phyloP scores from a whole-genome alignment of 2,113 vertebrate species.

The Erinaceus europaeus region DNA sequence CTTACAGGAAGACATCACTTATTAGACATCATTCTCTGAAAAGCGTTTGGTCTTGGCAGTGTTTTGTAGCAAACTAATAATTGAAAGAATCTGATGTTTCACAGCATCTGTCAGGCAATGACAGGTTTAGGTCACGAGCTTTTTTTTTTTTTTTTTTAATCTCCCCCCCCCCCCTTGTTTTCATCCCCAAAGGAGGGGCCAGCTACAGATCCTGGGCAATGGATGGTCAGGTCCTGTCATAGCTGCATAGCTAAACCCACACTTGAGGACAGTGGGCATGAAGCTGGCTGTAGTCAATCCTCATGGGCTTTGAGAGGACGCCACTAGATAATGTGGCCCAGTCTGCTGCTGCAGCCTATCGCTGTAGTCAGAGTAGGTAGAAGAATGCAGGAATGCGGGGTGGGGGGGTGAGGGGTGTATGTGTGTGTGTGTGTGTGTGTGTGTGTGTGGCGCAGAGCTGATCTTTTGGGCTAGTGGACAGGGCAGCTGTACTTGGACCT shows the following conservation, averaged over 20 bases:
- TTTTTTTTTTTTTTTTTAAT: slow-evolving; percentile 33
- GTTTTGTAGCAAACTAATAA: slow-evolving; percentile 38
- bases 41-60: background rate
- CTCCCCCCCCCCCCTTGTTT: background rate
- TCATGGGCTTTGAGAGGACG: background rate
- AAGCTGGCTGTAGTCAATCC: background rate
- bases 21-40: background rate
- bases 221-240: background rate
- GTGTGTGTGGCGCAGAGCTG: too few relatives aligned
- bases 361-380: slow-evolving; percentile 14
- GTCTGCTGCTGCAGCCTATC: background rate
- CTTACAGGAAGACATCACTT: background rate
- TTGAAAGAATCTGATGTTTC: background rate
- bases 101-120: background rate
- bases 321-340: background rate
- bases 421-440: too few relatives aligned
- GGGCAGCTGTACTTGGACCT: slow-evolving; percentile 4
- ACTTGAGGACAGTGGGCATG: background rate
- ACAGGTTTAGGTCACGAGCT: background rate
- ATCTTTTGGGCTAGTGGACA: background rate
- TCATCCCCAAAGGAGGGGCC: slow-evolving; percentile 70
- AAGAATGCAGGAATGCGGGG: background rate
- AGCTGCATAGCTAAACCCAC: background rate
- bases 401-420: background rate
- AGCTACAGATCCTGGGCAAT: slow-evolving; percentile 56